These are phyloP conservation scores for Polypterus bichir DNA, from an alignment of 2,113 vertebrate species.

Conservation along the genomic window DNA sequence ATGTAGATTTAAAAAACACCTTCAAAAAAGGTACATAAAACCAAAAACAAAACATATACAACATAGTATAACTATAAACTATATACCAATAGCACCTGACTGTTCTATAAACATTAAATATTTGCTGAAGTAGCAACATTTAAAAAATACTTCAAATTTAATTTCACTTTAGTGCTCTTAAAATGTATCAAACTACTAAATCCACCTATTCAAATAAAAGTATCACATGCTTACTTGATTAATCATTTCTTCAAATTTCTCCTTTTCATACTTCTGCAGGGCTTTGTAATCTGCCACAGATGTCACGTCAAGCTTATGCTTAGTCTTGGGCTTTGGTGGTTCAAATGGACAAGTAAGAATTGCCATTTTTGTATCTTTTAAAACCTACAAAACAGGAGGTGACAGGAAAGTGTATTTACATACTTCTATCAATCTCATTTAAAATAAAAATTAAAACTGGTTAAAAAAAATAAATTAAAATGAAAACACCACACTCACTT, in stretches of 20 bases:
- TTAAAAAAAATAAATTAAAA: fast-evolving
- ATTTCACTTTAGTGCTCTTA: no score
- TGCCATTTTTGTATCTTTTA: constrained; percentile 83
- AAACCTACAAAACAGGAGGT: constrained; percentile 38
- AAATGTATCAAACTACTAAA: no score
- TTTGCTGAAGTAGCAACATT: no score
- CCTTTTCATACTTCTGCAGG: constrained; percentile 92
- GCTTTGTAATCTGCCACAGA: constrained; percentile 89
- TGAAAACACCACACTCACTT: constrained; percentile 45
- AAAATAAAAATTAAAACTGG: not conserved
- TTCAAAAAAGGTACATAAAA: no score
- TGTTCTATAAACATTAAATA: no score
- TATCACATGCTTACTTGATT: constrained; percentile 53
- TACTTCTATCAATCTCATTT: not conserved
- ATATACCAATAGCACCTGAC: no score
- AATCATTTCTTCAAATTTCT: constrained; percentile 94
- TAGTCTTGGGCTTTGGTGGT: constrained; percentile 95
- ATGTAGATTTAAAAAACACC: no score
- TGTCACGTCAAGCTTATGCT: constrained; percentile 95
- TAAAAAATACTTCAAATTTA: no score
- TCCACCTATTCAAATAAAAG: no score
- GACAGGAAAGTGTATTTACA: not conserved
- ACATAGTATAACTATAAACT: no score
- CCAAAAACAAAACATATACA: no score
- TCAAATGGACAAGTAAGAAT: constrained; percentile 96